Evolutionary conservation across 2,113 vertebrate genomes (phyloP), one percentile per base, ranked within the genome.

Genomic region (Carlito syrichta): DNA sequence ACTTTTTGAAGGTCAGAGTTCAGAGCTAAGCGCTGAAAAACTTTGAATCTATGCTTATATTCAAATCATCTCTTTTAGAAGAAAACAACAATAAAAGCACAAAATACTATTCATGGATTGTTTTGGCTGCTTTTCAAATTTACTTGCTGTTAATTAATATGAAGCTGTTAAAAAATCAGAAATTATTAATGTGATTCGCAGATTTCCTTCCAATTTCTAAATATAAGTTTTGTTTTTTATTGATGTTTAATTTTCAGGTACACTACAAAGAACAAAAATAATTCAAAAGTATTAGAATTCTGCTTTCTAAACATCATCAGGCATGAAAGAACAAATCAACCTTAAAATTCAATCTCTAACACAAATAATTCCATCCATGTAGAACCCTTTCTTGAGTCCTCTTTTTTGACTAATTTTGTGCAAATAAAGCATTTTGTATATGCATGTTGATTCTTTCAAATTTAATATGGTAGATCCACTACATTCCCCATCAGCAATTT

Each of bases 81-180:
- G n/a, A 73, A 89, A 81, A 83, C 11, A 83, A 38, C 35, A 66
- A 81, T 32, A 93, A 4, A 69, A 86, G 27, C 30, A 62, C 12
- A 58, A 91, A 88, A 71, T 77, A 43, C 35, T 13, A 50, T n/a
- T 78, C 7, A n/a, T 78, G 76, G 30, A 22, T 32, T 43, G 62
- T 82, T 48, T 69, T 78, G 19, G 10, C 14, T 54, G 22, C n/a
- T 87, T 96, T 95, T 60, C n/a, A 89, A 66, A 86, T 76, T 93
- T 20, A 93, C 14, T 58, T 93, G n/a, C 77, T 88, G 17, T 82
- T 96, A 96, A 96, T 92, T 92, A 95, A 91, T 52, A 27, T 85
- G 52, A 88, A 68, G 2, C 19, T 86, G 12, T 56, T 96, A 93
- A 66, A 73, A 93, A 27, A 13, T 52, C 3, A 68, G 56, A 87